Conservation (phyloP, 2,888 invertebrate species). For the Callimorpha dominula region DNA sequence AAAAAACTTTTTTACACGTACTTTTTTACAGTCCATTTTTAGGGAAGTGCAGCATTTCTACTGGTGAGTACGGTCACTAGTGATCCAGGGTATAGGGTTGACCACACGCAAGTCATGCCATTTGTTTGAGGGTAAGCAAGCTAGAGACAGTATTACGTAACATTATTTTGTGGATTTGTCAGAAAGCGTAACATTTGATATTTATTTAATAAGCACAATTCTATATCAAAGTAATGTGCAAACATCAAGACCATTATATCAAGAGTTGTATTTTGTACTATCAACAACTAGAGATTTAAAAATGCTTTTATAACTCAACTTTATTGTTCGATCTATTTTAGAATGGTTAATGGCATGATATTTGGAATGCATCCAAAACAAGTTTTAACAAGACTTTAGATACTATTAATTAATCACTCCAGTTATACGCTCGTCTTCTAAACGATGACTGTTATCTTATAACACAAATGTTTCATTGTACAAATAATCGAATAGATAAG, state of each 20-base stretch:
- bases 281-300: neutral
- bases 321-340: neutral
- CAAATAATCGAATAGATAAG: neutral
- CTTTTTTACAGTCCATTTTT: too few species aligned
- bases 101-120: too few species aligned
- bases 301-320: neutral
- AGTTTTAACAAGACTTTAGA: neutral
- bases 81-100: too few species aligned
- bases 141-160: neutral
- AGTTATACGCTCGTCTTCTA: neutral
- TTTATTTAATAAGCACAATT: neutral
- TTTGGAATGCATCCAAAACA: neutral
- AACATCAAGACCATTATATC: neutral
- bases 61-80: too few species aligned
- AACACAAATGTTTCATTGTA: neutral
- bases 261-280: neutral
- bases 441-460: neutral
- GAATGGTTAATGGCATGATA: neutral
- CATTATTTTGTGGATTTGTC: neutral
- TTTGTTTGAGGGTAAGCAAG: neutral
- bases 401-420: neutral
- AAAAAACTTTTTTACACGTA: too few species aligned
- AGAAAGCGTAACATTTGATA: neutral
- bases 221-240: neutral
- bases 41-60: too few species aligned